Evolutionary conservation across 2,797 vertebrate species (phyloP).

Genomic region (Hirundo rustica): DNA sequence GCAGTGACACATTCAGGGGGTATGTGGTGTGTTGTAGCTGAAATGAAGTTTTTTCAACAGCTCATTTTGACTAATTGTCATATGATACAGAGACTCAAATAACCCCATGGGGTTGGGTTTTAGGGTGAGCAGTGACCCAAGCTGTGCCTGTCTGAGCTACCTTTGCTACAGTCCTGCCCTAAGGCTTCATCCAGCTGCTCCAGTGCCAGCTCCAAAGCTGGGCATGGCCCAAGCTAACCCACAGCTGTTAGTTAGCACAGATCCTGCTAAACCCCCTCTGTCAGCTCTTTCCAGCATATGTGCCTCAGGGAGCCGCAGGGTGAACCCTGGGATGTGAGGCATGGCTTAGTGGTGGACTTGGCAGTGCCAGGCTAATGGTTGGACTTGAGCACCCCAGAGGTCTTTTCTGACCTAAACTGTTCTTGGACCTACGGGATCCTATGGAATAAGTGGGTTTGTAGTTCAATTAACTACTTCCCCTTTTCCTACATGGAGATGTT

Average conservation of each 20-base stretch:
- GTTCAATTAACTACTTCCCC: neutral
- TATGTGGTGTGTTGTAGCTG: neutral
- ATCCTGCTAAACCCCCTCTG: neutral
- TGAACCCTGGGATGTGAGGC: neutral
- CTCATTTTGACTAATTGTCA: neutral
- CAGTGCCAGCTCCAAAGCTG: neutral
- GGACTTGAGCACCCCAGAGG: rapidly evolving
- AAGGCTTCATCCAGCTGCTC: neutral
- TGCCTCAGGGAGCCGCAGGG: neutral
- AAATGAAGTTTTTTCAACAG: neutral
- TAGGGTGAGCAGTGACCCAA: neutral
- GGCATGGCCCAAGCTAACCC: neutral
- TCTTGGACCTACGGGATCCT: neutral
- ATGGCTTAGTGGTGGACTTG: neutral
- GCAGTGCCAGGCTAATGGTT: neutral
- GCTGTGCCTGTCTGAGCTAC: neutral
- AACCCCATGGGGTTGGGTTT: neutral
- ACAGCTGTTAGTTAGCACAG: neutral
- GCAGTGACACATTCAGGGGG: neutral
- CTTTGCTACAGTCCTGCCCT: neutral
- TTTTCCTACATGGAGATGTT: neutral
- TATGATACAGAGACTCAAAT: rapidly evolving
- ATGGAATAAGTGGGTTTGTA: neutral
- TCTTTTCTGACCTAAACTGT: neutral
- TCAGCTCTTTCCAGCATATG: rapidly evolving